These are phyloP conservation scores for Lysandra coridon DNA, from an alignment of 2,888 invertebrate species.

Conservation along the genomic window DNA sequence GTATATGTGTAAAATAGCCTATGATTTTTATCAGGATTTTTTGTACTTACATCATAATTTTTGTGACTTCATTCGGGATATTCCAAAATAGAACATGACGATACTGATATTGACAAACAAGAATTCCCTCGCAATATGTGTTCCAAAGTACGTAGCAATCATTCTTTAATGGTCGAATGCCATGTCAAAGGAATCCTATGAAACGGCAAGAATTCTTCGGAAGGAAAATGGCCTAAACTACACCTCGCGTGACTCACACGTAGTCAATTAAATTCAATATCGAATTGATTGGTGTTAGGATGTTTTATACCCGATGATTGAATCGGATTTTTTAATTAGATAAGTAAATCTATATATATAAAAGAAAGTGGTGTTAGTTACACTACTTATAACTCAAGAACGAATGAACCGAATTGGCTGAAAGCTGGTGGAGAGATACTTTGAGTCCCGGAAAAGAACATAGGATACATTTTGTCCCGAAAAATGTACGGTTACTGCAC, in stretches of 20 bases:
- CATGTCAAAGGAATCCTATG: constrained; percentile 74
- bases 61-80: neutral
- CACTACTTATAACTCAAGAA: too few species aligned
- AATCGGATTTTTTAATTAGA: neutral
- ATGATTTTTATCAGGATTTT: too few species aligned
- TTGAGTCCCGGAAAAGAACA: too few species aligned
- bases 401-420: too few species aligned
- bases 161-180: constrained; percentile 72
- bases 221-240: constrained; percentile 66
- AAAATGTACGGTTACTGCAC: too few species aligned
- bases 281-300: constrained; percentile 29
- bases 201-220: constrained; percentile 55
- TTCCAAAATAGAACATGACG: neutral
- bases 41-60: too few species aligned
- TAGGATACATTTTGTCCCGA: too few species aligned
- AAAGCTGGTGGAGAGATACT: too few species aligned
- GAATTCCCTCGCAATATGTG: constrained; percentile 11
- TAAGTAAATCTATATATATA: too few species aligned
- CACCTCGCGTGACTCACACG: constrained; percentile 66
- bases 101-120: neutral
- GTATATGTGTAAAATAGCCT: too few species aligned
- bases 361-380: too few species aligned
- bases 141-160: constrained; percentile 57
- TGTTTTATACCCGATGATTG: neutral
- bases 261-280: constrained; percentile 61